These are phyloP conservation scores for Dreissena polymorpha DNA, from an alignment of 1,140 invertebrate genomes.

Conservation along the genomic window DNA sequence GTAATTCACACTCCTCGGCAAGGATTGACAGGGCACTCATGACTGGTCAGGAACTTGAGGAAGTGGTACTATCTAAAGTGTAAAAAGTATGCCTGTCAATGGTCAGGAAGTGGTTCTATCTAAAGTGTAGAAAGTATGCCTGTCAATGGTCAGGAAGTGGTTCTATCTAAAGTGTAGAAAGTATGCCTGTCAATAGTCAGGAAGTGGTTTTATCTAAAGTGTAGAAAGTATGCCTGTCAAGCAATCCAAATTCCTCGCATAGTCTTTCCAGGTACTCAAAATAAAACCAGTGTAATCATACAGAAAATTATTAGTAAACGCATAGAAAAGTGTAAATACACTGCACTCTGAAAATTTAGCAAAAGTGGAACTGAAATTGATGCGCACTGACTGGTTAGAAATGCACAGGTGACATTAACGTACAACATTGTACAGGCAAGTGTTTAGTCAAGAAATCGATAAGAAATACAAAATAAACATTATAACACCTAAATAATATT, in stretches of 20 bases:
- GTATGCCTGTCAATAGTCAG: not conserved
- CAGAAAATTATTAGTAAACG: not conserved
- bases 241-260: not conserved
- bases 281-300: not conserved
- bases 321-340: not conserved
- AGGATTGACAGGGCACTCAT: slow-evolving; percentile 75
- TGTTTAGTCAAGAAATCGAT: no score
- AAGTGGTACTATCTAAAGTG: not conserved
- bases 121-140: not conserved
- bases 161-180: not conserved
- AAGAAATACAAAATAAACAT: no score
- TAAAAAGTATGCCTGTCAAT: not conserved
- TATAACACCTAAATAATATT: no score
- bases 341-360: no score
- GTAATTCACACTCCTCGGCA: slow-evolving; percentile 76
- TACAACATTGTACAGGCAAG: no score
- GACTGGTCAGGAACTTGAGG: slow-evolving; percentile 30
- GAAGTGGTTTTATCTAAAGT: not conserved
- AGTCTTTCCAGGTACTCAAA: not conserved
- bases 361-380: no score
- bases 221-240: not conserved
- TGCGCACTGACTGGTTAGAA: no score
- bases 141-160: no score
- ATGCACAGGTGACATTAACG: no score
- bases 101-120: no score